phyloP scores from a whole-genome alignment of 2,797 vertebrate genomes.

The Alauda arvensis region DNA sequence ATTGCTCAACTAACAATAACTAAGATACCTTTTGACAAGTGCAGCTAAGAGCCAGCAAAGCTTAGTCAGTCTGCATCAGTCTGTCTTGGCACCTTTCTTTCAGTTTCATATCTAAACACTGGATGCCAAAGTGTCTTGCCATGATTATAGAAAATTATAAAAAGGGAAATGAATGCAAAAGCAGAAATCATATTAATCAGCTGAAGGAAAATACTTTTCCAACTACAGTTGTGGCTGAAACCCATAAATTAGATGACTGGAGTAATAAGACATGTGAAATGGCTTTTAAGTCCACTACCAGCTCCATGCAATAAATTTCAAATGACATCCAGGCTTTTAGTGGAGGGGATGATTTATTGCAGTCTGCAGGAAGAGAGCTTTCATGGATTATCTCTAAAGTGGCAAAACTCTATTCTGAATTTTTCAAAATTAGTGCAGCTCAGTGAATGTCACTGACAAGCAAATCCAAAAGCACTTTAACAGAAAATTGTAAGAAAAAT shows the following conservation, averaged over 20 bases:
- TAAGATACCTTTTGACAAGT: slow-evolving; percentile 71
- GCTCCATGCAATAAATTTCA: slow-evolving; percentile 78
- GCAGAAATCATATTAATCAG: slow-evolving; percentile 68
- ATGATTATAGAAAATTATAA: slow-evolving; percentile 6
- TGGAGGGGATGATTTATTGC: slow-evolving; percentile 76
- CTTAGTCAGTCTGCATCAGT: slow-evolving; percentile 56
- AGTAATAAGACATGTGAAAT: slow-evolving; percentile 80
- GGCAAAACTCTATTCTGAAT: slow-evolving; percentile 76
- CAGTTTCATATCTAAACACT: slow-evolving; percentile 23
- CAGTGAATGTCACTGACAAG: slow-evolving; percentile 64
- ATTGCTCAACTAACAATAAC: slow-evolving; percentile 67
- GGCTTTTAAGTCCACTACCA: slow-evolving; percentile 78
- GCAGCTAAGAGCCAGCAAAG: slow-evolving; percentile 57
- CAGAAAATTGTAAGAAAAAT: slow-evolving; percentile 32
- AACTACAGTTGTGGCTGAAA: slow-evolving; percentile 68
- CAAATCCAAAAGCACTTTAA: slow-evolving; percentile 30
- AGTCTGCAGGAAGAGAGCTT: slow-evolving; percentile 71
- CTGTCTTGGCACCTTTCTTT: slow-evolving; percentile 46
- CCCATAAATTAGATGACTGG: slow-evolving; percentile 78
- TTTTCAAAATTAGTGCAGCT: slow-evolving; percentile 75
- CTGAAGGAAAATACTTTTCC: slow-evolving; percentile 68
- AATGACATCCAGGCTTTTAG: slow-evolving; percentile 78
- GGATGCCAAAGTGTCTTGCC: slow-evolving; percentile 25
- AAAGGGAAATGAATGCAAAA: slow-evolving; percentile 55
- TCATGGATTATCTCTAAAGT: slow-evolving; percentile 78